phyloP scores from a whole-genome alignment of 2,113 vertebrate species.

The Strix aluco region DNA sequence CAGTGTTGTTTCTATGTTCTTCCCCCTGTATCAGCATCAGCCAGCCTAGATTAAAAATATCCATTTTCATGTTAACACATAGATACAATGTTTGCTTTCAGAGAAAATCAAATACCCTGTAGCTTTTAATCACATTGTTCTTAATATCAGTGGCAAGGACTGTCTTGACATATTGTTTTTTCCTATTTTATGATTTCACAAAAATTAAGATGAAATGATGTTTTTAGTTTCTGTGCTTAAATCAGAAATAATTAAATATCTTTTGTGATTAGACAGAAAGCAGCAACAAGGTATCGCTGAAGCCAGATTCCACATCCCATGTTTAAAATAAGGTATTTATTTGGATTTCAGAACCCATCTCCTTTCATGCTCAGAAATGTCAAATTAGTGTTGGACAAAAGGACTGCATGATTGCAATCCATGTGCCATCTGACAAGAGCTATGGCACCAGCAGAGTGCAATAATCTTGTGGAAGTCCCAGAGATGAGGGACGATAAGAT shows the following conservation, averaged over 20 bases:
- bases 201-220: neutral
- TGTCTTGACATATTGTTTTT: neutral
- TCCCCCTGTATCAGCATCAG: neutral
- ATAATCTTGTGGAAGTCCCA: neutral
- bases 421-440: neutral
- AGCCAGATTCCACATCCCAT: neutral
- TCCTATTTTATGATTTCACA: neutral
- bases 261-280: neutral
- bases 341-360: neutral
- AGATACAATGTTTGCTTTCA: neutral
- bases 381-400: neutral
- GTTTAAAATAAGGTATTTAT: neutral
- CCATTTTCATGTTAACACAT: neutral
- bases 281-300: neutral
- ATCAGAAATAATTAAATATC: neutral
- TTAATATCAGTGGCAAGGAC: neutral
- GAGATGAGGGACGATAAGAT: neutral
- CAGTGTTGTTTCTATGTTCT: neutral
- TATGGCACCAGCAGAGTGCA: neutral
- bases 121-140: neutral
- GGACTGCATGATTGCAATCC: neutral
- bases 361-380: neutral
- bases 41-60: neutral
- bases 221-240: neutral
- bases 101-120: neutral